These are phyloP conservation scores for Antheraea assamensis DNA, from an alignment of 2,888 invertebrate genomes.

Conservation along the genomic window DNA sequence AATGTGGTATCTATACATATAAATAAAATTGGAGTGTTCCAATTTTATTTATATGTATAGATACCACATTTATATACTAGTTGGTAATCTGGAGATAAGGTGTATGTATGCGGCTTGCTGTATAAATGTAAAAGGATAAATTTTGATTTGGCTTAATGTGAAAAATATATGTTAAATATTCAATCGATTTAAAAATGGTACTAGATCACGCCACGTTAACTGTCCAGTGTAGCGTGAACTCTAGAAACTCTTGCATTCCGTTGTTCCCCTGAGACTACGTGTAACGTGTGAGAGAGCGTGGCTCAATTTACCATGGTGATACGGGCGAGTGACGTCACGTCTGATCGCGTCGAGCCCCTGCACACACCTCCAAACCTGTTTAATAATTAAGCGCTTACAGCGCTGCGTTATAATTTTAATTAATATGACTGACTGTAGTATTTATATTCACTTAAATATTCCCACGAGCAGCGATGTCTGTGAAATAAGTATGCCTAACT, in stretches of 20 bases:
- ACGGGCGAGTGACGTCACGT: constrained; percentile 35
- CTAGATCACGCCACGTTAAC: constrained; percentile 5
- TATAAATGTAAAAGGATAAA: no score
- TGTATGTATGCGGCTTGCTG: no score
- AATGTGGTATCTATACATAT: no score
- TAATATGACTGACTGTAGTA: background rate
- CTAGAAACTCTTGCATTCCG: constrained; percentile 4
- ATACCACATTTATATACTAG: no score
- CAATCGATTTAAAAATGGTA: background rate
- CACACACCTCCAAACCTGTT: constrained; percentile 38
- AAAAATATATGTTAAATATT: background rate
- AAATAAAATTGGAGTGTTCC: no score
- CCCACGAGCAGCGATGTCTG: background rate
- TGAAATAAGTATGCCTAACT: background rate
- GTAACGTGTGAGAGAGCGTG: background rate
- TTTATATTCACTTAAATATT: background rate
- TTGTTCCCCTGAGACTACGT: background rate
- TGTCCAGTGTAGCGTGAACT: constrained; percentile 7
- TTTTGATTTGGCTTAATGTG: no score
- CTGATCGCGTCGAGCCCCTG: constrained; percentile 32
- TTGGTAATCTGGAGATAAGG: no score
- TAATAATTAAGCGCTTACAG: constrained; percentile 30
- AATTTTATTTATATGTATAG: no score
- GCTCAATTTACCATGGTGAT: constrained; percentile 13
- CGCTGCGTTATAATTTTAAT: constrained; percentile 27